phyloP scores from a whole-genome alignment of 2,113 vertebrate genomes.

The Heteronetta atricapilla region DNA sequence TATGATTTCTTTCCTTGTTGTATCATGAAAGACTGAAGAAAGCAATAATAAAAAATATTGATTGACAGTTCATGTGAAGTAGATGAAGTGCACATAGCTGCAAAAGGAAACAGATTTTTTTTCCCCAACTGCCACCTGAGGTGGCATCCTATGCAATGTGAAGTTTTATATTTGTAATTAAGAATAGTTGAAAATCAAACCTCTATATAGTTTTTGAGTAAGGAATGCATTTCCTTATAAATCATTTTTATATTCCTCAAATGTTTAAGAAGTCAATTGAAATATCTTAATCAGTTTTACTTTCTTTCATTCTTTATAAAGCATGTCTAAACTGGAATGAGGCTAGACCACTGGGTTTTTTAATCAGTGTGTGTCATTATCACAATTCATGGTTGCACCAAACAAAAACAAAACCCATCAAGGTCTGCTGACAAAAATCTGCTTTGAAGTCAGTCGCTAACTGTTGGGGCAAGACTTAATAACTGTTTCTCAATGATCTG shows the following conservation, averaged over 20 bases:
- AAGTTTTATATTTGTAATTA: not conserved
- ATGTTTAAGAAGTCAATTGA: not conserved
- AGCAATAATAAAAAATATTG: not conserved
- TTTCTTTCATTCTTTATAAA: not conserved
- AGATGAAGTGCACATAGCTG: not conserved
- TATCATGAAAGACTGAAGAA: not conserved
- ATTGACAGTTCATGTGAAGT: not conserved
- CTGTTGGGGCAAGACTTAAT: not conserved
- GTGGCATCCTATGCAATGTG: not conserved
- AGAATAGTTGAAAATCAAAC: not conserved
- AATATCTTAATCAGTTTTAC: not conserved
- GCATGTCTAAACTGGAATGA: not conserved
- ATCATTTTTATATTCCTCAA: not conserved
- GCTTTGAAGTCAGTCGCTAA: not conserved
- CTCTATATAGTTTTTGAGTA: not conserved
- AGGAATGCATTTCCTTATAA: not conserved
- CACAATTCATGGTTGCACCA: not conserved
- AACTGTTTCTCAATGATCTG: not conserved
- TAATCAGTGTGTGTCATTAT: not conserved
- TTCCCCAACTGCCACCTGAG: not conserved
- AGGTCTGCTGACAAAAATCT: conserved; percentile 23
- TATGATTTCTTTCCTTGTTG: not conserved
- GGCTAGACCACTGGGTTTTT: not conserved
- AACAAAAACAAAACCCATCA: not conserved
- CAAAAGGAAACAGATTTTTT: not conserved